Base-by-base conservation (phyloP, 1,140 invertebrate species). In the Achroia grisella region DNA sequence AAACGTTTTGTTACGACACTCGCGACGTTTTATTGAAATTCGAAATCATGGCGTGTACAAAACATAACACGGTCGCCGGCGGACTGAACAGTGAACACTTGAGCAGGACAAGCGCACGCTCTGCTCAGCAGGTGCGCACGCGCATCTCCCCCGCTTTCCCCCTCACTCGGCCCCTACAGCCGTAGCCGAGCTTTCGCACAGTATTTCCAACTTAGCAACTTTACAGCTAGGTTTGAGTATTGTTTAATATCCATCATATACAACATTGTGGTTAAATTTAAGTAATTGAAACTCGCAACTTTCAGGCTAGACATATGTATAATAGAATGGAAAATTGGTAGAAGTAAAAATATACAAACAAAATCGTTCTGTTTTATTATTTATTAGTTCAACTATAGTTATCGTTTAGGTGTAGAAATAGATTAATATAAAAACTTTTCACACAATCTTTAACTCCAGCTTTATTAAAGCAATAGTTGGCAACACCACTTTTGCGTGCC, bases 121-220 rank as follows among this genome's bases (percentile, higher is more conserved):
- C n/a, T n/a, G n/a, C n/a, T n/a, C n/a, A 44, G 58, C 65, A 70
- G 62, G 68, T 71, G 69, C 60, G 60, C 48, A 17, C 15, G 55
- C 61, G 62, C 60, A 54, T 49, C 54, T 56, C 63, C 36, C 48
- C 40, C 39, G 28, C 41, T 39, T 44, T 29, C 40, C 50, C 11
- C 30, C 13, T 14, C 45, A 34, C 14, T 42, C 48, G 33, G 44
- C 39, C 39, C 52, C n/a, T n/a, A n/a, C n/a, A n/a, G n/a, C n/a
- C n/a, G n/a, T n/a, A n/a, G 41, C 40, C 30, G 41, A 31, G 31
- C 17, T 23, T 23, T 23, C 35, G n/a, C 13, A 35, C 17, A 15
- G 33, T 9, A 14, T 0, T 35, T 14, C 13, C 33, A 35, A 29
- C 10, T 29, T 29, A 4, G 28, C 4, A 6, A 10, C 10, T 29